These are phyloP conservation scores for Phenganax stokvisi DNA, from an alignment of 92 coral and sea anemone genomes.

Conservation along the genomic window DNA sequence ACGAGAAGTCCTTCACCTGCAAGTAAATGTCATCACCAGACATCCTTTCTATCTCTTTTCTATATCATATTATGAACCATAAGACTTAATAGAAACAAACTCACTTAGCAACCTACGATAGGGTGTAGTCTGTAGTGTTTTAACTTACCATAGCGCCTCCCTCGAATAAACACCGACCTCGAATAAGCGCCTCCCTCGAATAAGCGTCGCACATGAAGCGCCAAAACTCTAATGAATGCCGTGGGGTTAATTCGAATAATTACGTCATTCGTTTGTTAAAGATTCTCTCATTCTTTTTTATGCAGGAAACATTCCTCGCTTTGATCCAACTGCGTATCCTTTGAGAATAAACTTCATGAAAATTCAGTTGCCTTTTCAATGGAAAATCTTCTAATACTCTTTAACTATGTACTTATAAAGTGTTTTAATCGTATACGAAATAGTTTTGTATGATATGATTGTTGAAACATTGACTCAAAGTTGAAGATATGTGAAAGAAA, in stretches of 20 bases:
- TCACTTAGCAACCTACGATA: no score
- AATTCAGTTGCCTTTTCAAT: background rate
- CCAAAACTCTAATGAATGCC: no score
- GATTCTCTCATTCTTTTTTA: constrained; percentile 10
- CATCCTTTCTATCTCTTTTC: background rate
- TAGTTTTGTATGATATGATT: background rate
- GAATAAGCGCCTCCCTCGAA: no score
- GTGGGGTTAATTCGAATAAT: no score
- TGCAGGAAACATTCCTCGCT: constrained; percentile 71
- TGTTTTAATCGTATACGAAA: no score
- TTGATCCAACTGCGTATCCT: constrained; percentile 99
- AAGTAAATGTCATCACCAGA: constrained; percentile 38
- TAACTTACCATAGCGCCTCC: no score
- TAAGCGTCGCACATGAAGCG: no score
- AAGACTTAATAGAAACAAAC: no score
- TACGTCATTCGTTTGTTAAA: no score
- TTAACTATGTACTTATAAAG: background rate
- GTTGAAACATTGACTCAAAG: background rate
- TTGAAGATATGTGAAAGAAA: constrained; percentile 79
- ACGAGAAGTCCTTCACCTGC: constrained; percentile 88
- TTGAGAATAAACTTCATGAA: constrained; percentile 2
- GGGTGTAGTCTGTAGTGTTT: no score
- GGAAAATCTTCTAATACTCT: background rate
- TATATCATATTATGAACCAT: background rate
- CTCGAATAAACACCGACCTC: no score